Conservation (phyloP, 2,113 vertebrate genomes). For the Mirounga angustirostris region DNA sequence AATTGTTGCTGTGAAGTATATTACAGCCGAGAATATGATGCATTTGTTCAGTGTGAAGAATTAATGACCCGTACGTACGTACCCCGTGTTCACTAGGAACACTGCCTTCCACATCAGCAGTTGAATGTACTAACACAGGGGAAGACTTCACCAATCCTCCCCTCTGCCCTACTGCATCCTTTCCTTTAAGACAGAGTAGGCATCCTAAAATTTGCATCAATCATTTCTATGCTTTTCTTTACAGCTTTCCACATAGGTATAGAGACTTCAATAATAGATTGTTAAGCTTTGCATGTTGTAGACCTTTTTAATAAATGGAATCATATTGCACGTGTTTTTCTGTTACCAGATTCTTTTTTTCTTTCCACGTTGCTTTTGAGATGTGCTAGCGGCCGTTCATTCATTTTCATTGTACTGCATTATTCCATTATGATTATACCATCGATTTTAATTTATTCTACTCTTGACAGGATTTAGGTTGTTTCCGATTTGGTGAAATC, state of each 20-base stretch:
- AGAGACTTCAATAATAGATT: background rate
- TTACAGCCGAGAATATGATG: background rate
- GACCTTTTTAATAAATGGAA: background rate
- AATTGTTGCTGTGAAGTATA: background rate
- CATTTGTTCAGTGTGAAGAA: background rate
- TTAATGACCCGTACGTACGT: background rate
- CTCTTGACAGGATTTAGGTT: background rate
- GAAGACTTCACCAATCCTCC: background rate
- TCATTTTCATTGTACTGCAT: background rate
- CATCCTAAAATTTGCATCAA: background rate
- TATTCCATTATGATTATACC: background rate
- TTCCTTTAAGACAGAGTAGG: background rate
- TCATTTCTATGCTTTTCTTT: background rate
- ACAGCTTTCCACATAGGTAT: background rate
- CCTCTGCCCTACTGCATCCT: background rate
- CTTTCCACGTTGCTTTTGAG: background rate
- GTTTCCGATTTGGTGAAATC: constrained; percentile 25
- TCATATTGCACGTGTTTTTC: background rate
- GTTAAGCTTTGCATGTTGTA: background rate
- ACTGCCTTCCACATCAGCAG: background rate
- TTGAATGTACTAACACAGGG: background rate
- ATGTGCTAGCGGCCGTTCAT: background rate
- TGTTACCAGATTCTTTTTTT: background rate
- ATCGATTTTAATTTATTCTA: background rate
- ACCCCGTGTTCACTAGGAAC: background rate